Base-by-base conservation (phyloP, 1,140 invertebrate species). In the Drosophila paulistorum region DNA sequence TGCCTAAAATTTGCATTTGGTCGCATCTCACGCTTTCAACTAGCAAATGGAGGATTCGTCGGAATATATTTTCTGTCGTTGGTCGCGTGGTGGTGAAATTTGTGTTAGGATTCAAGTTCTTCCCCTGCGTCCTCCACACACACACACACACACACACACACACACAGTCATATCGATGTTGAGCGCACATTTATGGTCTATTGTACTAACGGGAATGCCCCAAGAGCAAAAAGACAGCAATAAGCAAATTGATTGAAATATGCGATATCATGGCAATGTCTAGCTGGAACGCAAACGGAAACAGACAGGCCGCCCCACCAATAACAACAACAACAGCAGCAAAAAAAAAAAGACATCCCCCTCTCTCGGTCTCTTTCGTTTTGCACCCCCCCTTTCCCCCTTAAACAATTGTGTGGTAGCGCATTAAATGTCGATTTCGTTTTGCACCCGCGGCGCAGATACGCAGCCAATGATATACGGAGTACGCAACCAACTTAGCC, bases 171-270 rank as follows among this genome's bases (percentile, higher is more conserved):
- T 70, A 55, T 67, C 58, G 59, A 81, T 73, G 61, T 77, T 26
- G 51, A 86, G 83, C 83, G 83, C 83, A 86, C 83, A 84, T 86
- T 86, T 86, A 86, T 86, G 83, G 84, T 89, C 83, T 89, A 86
- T 86, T 86, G 89, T 86, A 86, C 83, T 87, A 86, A 86, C 83
- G 83, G 83, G 83, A 86, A 89, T 86, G 83, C 84, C 83, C 83
- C 83, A 67, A 87, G 72, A 86, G 82, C 82, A 77, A 79, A 55
- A 42, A 81, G 81, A 79, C 77, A 86, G 87, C 83, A 87, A 87
- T 89, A 87, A 89, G 84, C 86, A 89, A 89, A 86, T 86, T 89
- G 84, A 89, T 89, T 89, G 84, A 89, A 87, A 89, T 89, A 83
- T 89, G 84, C 84, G 84, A 89, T 89, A 89, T 89, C 84, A 89